Conservation (phyloP, 1,140 invertebrate genomes). For the Maniola jurtina region DNA sequence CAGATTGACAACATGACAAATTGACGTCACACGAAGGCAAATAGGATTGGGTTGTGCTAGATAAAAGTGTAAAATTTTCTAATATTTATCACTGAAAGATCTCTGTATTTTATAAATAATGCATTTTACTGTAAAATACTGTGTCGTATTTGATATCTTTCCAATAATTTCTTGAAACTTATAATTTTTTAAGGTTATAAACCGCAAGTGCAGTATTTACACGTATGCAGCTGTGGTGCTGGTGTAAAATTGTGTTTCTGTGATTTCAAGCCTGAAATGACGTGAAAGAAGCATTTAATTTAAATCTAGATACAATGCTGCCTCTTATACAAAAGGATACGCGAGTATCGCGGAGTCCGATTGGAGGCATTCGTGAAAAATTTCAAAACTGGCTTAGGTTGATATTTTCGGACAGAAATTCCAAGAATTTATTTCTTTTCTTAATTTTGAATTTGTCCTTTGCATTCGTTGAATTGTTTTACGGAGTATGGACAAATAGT, state of each 20-base stretch:
- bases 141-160: constrained; percentile 30
- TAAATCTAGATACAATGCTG: constrained; percentile 80
- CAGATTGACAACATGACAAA: constrained; percentile 11
- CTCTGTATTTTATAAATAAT: constrained; percentile 37
- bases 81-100: constrained; percentile 44
- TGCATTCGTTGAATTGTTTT: constrained; percentile 97
- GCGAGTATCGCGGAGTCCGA: constrained; percentile 74
- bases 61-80: constrained; percentile 36
- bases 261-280: constrained; percentile 58
- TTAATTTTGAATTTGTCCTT: constrained; percentile 95
- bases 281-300: constrained; percentile 46
- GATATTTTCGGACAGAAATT: constrained; percentile 95
- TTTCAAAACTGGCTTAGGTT: constrained; percentile 88
- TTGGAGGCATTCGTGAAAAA: constrained; percentile 85
- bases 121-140: constrained; percentile 29
- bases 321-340: constrained; percentile 88
- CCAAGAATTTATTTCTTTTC: constrained; percentile 97
- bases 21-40: constrained; percentile 17
- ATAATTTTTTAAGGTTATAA: constrained; percentile 52
- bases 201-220: constrained; percentile 56
- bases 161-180: constrained; percentile 20
- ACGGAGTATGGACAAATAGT: constrained; percentile 98
- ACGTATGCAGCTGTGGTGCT: constrained; percentile 72
- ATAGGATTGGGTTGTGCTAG: constrained; percentile 39
- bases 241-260: constrained; percentile 49